Base-by-base conservation (phyloP, 2,888 invertebrate genomes). In the Tethea ocularis region DNA sequence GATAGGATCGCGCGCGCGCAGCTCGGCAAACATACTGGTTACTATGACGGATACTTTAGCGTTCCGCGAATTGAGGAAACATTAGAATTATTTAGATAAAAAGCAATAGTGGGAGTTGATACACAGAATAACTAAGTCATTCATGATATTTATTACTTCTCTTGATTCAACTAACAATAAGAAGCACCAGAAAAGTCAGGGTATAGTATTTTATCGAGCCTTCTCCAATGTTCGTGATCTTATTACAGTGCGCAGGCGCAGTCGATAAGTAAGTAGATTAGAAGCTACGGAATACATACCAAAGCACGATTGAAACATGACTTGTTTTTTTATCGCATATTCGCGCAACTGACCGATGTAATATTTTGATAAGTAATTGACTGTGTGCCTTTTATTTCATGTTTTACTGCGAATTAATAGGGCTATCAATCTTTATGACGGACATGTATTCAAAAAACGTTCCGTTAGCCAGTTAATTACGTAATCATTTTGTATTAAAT, bases 1-100 rank as follows among this genome's bases (percentile, higher is more conserved):
- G 65, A 65, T 61, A 57, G 33, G 56, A 67, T 64, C 63, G 63
- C 61, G 68, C 64, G 59, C 57, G 62, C 63, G 52, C 63, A 54
- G 56, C 60, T 33, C 46, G 29, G 17, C 55, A 23, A 23, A 17
- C 51, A 33, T 13, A 51, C n/a, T 58, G 69, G 20, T 63, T 62
- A 61, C 60, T 23, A 63, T 68, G 60, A 64, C 58, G 58, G 68
- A 33, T 54, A 33, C 20, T 54, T 33, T 54, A 15, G 33, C 4
- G 54, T 33, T 54, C 53, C 53, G 53, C 17, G 41, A 46, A 46
- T 46, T 46, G 46, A 41, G 41, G 41, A 41, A 41, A 46, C 46
- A 46, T 46, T 46, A 20, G 46, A 20, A 46, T 46, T n/a, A 46
- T 46, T 20, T 46, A 20, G 46, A 46, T 46, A 46, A 46, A 46